These are phyloP conservation scores for Simalia tracyae DNA, from an alignment of 2,797 vertebrate genomes.

Conservation along the genomic window DNA sequence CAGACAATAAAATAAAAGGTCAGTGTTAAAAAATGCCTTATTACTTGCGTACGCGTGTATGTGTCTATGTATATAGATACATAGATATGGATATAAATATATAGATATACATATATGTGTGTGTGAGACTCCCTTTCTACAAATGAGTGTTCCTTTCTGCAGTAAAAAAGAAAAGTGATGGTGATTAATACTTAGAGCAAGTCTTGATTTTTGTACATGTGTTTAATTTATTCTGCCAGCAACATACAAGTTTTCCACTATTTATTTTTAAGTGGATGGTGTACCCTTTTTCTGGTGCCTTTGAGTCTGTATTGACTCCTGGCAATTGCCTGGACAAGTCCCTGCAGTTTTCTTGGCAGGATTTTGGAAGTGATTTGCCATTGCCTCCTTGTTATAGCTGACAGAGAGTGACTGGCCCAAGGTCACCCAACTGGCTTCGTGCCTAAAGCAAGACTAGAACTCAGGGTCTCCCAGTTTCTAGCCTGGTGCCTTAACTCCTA, in stretches of 20 bases:
- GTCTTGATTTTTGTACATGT: background rate
- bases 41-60: background rate
- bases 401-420: background rate
- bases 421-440: background rate
- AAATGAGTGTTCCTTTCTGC: background rate
- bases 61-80: background rate
- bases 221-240: slow-evolving; percentile 22
- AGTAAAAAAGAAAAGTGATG: background rate
- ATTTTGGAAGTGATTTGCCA: background rate
- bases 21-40: slow-evolving; percentile 20
- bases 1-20: slow-evolving; percentile 7
- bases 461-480: background rate
- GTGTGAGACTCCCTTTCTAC: slow-evolving; percentile 23
- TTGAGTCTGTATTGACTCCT: background rate
- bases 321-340: background rate
- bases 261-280: background rate
- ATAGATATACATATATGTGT: background rate
- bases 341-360: background rate
- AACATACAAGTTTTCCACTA: background rate
- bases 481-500: background rate
- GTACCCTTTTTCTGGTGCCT: background rate
- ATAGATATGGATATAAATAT: background rate
- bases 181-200: background rate
- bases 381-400: background rate
- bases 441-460: background rate